phyloP scores from a whole-genome alignment of 2,797 vertebrate genomes.

The Fistularia tabacaria region DNA sequence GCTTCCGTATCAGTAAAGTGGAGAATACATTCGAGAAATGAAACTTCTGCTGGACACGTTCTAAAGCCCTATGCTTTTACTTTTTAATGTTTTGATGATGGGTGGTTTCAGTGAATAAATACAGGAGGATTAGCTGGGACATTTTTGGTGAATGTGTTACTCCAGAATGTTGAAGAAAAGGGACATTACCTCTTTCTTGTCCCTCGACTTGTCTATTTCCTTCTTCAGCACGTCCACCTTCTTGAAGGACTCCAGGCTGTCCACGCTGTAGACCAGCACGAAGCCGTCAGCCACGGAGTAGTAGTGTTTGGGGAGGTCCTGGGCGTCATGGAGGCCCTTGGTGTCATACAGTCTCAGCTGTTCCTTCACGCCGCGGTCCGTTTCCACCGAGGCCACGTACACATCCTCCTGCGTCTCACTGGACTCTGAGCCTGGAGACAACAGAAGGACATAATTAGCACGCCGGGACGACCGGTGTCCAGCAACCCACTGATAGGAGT shows the following conservation, averaged over 20 bases:
- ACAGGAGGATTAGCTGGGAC: too few relatives aligned
- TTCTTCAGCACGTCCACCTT: conserved; percentile 89
- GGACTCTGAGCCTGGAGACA: conserved; percentile 78
- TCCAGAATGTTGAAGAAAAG: neutral
- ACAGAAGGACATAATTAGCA: neutral
- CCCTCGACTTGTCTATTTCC: conserved; percentile 89
- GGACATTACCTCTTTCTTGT: conserved; percentile 84
- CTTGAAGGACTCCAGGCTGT: conserved; percentile 89
- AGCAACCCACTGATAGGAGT: too few relatives aligned
- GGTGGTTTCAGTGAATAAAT: neutral
- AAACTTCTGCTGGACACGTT: too few relatives aligned
- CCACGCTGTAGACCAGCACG: conserved; percentile 90
- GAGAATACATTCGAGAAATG: too few relatives aligned
- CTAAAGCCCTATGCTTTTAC: too few relatives aligned
- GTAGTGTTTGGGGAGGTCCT: conserved; percentile 91
- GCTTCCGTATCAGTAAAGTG: too few relatives aligned
- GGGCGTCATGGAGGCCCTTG: conserved; percentile 81
- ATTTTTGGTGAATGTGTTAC: too few relatives aligned
- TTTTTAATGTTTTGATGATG: too few relatives aligned
- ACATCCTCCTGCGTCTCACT: conserved; percentile 92
- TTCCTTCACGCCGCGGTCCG: conserved; percentile 88
- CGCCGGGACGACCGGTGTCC: too few relatives aligned
- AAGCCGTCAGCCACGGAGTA: conserved; percentile 91
- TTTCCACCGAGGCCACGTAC: conserved; percentile 91
- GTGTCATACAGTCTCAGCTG: conserved; percentile 93